Percentiles rank a stretch among this genome's conserved stretches.
These are phyloP conservation scores for Paracyprichromis sp. DNA, from an alignment of 2,113 vertebrate species.

Conservation along the genomic window DNA sequence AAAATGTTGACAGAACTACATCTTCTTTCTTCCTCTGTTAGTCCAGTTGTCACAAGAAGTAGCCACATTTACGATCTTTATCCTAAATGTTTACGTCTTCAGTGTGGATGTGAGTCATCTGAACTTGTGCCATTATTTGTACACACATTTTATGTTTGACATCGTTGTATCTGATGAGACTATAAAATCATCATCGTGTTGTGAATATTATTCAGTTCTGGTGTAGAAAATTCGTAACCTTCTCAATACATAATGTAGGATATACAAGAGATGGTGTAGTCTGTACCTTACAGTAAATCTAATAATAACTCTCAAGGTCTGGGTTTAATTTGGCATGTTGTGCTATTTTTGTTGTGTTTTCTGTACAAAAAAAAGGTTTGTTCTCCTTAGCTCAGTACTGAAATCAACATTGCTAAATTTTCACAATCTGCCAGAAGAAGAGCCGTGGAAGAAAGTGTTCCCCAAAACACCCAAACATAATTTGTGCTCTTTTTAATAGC, in stretches of 20 bases:
- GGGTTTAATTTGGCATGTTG: neutral
- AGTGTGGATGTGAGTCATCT: neutral
- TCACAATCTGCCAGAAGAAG: accelerated
- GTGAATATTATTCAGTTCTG: neutral
- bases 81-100: neutral
- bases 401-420: neutral
- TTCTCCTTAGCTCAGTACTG: neutral
- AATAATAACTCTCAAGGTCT: neutral
- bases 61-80: neutral
- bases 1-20: neutral
- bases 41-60: neutral
- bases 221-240: neutral
- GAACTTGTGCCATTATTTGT: neutral
- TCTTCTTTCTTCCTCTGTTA: neutral
- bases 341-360: neutral
- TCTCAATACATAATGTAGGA: neutral
- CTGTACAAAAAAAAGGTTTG: neutral
- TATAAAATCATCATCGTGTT: neutral
- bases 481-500: neutral
- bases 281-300: neutral
- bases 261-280: neutral
- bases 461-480: neutral
- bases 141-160: neutral
- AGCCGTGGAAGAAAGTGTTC: neutral
- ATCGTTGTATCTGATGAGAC: neutral